A percentile compares a stretch with the other conserved stretches of the same genome.
phyloP scores from a whole-genome alignment of 2,888 invertebrate species.

The Tridacna crocea region DNA sequence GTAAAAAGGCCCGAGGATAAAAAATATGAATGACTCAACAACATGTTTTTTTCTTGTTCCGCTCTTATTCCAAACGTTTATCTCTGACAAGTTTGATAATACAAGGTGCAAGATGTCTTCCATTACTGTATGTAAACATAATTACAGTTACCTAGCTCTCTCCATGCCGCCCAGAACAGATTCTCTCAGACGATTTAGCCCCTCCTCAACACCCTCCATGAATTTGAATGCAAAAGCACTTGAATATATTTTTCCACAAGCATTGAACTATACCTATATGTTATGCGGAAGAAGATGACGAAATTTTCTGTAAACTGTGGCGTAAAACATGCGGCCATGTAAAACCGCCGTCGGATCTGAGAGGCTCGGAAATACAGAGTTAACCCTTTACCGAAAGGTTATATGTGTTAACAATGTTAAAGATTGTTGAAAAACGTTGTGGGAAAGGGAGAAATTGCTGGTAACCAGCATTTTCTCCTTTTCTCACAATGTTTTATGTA shows the following conservation, averaged over 20 bases:
- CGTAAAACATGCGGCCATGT: too few species aligned
- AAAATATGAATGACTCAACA: constrained; percentile 8
- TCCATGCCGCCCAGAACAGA: too few species aligned
- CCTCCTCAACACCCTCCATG: too few species aligned
- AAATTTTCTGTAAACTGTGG: too few species aligned
- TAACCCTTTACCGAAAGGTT: not conserved
- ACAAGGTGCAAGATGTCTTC: constrained; percentile 18
- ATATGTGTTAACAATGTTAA: not conserved
- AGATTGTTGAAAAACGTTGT: not conserved
- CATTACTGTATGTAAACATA: constrained; percentile 22
- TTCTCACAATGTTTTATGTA: not conserved
- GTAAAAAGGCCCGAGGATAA: not conserved
- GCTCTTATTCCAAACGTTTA: constrained; percentile 4
- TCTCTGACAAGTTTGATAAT: constrained; percentile 26
- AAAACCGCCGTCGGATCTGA: too few species aligned
- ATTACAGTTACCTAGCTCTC: not conserved
- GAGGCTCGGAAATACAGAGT: not conserved
- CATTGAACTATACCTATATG: too few species aligned
- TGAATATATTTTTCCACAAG: too few species aligned
- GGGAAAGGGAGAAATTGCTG: not conserved
- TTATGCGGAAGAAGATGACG: too few species aligned
- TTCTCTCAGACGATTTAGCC: too few species aligned
- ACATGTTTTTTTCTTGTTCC: not conserved
- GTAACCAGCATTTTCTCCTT: not conserved
- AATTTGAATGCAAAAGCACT: too few species aligned